These are phyloP conservation scores for Pterocles burchelli DNA, from an alignment of 2,113 vertebrate genomes.

Conservation along the genomic window DNA sequence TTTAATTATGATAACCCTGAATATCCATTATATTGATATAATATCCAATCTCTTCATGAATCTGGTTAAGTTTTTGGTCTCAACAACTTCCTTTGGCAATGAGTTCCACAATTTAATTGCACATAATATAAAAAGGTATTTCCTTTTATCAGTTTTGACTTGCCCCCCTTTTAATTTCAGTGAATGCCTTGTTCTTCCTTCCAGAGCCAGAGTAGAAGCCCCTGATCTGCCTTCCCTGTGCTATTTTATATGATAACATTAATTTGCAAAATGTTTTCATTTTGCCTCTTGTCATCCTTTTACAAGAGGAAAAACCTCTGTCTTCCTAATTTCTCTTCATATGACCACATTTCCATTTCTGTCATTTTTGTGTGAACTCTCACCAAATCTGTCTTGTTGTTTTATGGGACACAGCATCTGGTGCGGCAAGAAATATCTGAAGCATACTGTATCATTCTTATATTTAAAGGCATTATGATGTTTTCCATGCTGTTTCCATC, in stretches of 20 bases:
- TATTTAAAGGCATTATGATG: not conserved
- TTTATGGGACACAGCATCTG: not conserved
- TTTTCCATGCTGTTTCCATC: not conserved
- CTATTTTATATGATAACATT: not conserved
- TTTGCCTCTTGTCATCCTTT: not conserved
- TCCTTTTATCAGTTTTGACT: slow-evolving; percentile 66
- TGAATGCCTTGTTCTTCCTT: slow-evolving; percentile 36
- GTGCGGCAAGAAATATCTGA: not conserved
- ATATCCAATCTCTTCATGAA: slow-evolving; percentile 51
- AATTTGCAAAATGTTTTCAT: slow-evolving; percentile 3
- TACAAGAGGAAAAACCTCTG: not conserved
- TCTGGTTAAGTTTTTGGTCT: slow-evolving; percentile 46
- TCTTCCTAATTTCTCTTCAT: slow-evolving; percentile 4
- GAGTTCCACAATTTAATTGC: slow-evolving; percentile 48
- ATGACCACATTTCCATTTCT: slow-evolving; percentile 14
- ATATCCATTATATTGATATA: slow-evolving; percentile 60
- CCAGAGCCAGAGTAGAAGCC: slow-evolving; percentile 2
- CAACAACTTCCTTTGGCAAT: slow-evolving; percentile 62
- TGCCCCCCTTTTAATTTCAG: slow-evolving; percentile 48
- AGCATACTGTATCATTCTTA: not conserved
- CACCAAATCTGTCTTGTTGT: not conserved
- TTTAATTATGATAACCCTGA: slow-evolving; percentile 62
- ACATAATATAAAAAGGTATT: slow-evolving; percentile 62
- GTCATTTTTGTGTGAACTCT: slow-evolving; percentile 23
- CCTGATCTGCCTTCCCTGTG: not conserved